phyloP scores from a whole-genome alignment of 1,140 invertebrate species.

The Contarinia nasturtii region DNA sequence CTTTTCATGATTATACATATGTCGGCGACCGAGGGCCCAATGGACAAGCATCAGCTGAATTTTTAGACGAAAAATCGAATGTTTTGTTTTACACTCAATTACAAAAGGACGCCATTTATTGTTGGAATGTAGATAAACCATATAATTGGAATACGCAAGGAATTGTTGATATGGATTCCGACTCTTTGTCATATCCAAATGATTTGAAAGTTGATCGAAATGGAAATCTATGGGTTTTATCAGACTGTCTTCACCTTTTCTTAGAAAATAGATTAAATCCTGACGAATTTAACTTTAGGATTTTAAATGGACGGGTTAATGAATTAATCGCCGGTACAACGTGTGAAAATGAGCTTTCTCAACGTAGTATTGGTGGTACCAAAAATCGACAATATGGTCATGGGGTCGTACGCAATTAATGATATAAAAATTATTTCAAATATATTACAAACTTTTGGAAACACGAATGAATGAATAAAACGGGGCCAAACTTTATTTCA shows the following conservation, averaged over 20 bases:
- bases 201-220: constrained; percentile 39
- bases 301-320: constrained; percentile 31
- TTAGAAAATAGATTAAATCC: constrained; percentile 33
- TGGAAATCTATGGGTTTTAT: constrained; percentile 41
- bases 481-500: no score
- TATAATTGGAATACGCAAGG: constrained; percentile 43
- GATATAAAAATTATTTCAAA: no score
- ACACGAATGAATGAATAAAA: no score
- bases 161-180: constrained; percentile 37
- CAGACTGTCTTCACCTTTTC: constrained; percentile 42
- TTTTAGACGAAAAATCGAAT: constrained; percentile 45
- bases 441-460: no score
- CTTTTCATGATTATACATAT: constrained; percentile 41
- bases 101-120: constrained; percentile 54
- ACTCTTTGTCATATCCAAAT: constrained; percentile 45
- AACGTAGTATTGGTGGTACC: no score
- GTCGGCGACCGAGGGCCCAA: constrained; percentile 48
- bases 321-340: constrained; percentile 35
- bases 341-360: no score
- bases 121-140: constrained; percentile 45
- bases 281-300: constrained; percentile 39
- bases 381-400: no score
- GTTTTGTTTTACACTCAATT: constrained; percentile 56
- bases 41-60: constrained; percentile 53
- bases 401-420: no score